A percentile compares a stretch with the other conserved stretches of the same genome.
phyloP scores from a whole-genome alignment of 2,113 vertebrate genomes.

The Castor canadensis region DNA sequence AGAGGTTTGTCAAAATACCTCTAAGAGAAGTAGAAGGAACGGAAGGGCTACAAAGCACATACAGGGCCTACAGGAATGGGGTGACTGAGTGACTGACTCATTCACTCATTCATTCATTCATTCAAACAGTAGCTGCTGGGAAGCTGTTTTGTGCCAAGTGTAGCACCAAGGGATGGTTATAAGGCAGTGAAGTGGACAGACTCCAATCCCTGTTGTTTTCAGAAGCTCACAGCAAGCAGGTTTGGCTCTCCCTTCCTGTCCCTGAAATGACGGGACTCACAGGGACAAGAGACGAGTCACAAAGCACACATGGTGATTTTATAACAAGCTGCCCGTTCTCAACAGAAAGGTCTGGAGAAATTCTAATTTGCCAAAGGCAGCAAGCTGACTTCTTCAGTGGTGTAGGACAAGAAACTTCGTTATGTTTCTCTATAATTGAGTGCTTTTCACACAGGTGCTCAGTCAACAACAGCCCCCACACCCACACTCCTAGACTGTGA shows the following conservation, averaged over 20 bases:
- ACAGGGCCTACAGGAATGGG: neutral
- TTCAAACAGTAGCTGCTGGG: too few relatives aligned
- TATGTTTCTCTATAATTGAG: neutral
- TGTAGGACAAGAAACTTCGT: neutral
- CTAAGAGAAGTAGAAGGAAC: neutral
- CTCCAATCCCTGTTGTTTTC: neutral
- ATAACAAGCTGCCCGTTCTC: neutral
- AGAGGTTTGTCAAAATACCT: neutral
- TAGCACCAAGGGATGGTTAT: rapidly evolving
- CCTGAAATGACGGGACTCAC: neutral
- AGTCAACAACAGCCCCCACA: neutral
- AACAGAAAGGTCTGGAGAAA: neutral
- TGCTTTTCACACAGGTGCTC: neutral
- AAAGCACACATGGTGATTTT: neutral
- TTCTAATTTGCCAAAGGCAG: neutral
- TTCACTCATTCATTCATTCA: neutral
- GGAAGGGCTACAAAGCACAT: neutral
- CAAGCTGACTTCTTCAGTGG: neutral
- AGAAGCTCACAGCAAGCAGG: neutral
- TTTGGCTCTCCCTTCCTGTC: rapidly evolving
- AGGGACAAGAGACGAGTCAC: rapidly evolving
- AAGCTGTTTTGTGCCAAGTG: neutral
- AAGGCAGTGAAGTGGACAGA: neutral
- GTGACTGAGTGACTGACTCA: rapidly evolving
- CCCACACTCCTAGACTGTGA: rapidly evolving